These are phyloP conservation scores for Leguminivora glycinivorella DNA, from an alignment of 1,140 invertebrate species.

Conservation along the genomic window DNA sequence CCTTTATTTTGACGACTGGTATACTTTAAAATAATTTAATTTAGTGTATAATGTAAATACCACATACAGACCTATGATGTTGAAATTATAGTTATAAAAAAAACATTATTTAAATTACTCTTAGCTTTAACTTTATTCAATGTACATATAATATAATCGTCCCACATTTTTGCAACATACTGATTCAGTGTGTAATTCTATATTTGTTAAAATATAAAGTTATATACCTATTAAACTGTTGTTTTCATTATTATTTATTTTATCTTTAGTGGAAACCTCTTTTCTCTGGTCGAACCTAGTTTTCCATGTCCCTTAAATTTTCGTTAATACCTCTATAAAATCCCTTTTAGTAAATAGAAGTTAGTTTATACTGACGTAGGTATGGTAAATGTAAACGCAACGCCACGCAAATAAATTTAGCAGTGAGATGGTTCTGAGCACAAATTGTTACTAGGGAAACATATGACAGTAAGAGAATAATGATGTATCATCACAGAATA, in stretches of 20 bases:
- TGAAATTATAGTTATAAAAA: constrained; percentile 48
- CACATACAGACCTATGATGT: constrained; percentile 35
- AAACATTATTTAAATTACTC: constrained; percentile 59
- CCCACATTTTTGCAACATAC: constrained; percentile 51
- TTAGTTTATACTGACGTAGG: too few species aligned
- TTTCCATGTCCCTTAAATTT: too few species aligned
- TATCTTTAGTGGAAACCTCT: too few species aligned
- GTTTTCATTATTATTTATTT: constrained; percentile 37
- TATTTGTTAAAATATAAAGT: constrained; percentile 78
- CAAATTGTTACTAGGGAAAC: constrained; percentile 1
- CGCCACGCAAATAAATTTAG: not conserved
- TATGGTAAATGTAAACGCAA: too few species aligned
- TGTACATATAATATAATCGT: constrained; percentile 51
- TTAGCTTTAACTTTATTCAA: constrained; percentile 55
- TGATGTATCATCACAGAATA: too few species aligned
- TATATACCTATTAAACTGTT: constrained; percentile 51
- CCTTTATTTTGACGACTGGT: constrained; percentile 72
- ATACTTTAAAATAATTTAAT: constrained; percentile 46
- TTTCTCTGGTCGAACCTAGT: too few species aligned
- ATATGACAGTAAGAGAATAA: not conserved
- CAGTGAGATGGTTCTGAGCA: not conserved
- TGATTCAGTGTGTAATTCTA: constrained; percentile 64
- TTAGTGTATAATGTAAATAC: constrained; percentile 65
- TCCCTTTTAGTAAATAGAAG: too few species aligned
- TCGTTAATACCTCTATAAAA: too few species aligned